These are phyloP conservation scores for Euphonia xanthogaster DNA, from an alignment of 2,797 vertebrate genomes.

Conservation along the genomic window DNA sequence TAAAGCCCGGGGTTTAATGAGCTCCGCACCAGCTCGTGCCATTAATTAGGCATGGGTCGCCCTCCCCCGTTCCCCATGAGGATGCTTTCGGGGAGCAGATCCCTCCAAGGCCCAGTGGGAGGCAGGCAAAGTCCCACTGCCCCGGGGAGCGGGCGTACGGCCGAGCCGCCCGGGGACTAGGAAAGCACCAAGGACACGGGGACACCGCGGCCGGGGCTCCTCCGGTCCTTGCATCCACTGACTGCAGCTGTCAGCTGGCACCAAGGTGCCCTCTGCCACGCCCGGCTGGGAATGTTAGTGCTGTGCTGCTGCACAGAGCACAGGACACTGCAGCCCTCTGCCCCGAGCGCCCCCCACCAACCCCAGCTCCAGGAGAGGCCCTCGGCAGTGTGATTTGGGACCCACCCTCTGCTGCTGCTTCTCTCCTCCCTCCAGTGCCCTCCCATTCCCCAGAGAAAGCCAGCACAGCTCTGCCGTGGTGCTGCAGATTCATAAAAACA, in stretches of 20 bases:
- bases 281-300: neutral
- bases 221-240: neutral
- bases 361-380: neutral
- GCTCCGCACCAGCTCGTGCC: neutral
- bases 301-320: neutral
- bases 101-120: neutral
- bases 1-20: neutral
- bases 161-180: neutral
- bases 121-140: neutral
- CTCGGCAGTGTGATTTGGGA: neutral
- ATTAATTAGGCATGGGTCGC: neutral
- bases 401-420: neutral
- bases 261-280: neutral
- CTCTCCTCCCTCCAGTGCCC: neutral
- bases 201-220: neutral
- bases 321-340: neutral
- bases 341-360: fast-evolving
- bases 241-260: neutral
- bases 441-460: neutral
- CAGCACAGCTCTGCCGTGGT: neutral
- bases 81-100: neutral
- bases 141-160: fast-evolving
- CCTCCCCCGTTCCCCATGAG: neutral
- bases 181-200: neutral
- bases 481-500: slow-evolving; percentile 77